These are phyloP conservation scores for Corythoichthys intestinalis DNA, from an alignment of 2,113 vertebrate species.

Conservation along the genomic window DNA sequence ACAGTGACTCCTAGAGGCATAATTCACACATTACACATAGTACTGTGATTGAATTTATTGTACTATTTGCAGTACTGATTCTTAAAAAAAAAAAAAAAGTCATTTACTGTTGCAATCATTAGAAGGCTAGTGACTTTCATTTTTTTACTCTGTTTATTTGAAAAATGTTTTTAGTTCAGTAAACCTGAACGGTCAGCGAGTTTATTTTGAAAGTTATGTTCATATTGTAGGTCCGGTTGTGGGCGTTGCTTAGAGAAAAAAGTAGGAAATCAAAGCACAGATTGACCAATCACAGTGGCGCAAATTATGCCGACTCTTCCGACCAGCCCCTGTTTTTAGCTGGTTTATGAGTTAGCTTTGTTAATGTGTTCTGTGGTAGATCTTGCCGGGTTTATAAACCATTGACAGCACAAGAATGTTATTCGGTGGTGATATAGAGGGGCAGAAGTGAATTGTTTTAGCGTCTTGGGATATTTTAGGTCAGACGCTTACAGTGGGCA, in stretches of 20 bases:
- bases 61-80: too few relatives aligned
- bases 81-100: background rate
- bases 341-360: slow-evolving; percentile 41
- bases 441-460: background rate
- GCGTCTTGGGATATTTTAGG: background rate
- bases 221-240: background rate
- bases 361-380: slow-evolving; percentile 23
- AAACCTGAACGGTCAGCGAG: too few relatives aligned
- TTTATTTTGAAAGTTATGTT: background rate
- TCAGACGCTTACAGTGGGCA: slow-evolving; percentile 21
- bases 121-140: background rate
- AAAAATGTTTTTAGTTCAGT: background rate
- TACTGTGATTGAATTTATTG: too few relatives aligned
- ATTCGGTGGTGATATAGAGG: background rate
- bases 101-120: background rate
- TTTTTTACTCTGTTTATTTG: background rate
- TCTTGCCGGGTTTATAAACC: background rate
- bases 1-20: slow-evolving; percentile 47
- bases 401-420: slow-evolving; percentile 5
- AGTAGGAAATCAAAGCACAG: slow-evolving; percentile 26
- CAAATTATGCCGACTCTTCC: background rate
- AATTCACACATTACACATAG: background rate
- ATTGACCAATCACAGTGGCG: slow-evolving; percentile 43
- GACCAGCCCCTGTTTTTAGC: slow-evolving; percentile 39
- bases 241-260: background rate